Percentiles rank a stretch among this genome's conserved stretches.
phyloP scores from a whole-genome alignment of 1,140 invertebrate species.

The Rhynchophorus ferrugineus region DNA sequence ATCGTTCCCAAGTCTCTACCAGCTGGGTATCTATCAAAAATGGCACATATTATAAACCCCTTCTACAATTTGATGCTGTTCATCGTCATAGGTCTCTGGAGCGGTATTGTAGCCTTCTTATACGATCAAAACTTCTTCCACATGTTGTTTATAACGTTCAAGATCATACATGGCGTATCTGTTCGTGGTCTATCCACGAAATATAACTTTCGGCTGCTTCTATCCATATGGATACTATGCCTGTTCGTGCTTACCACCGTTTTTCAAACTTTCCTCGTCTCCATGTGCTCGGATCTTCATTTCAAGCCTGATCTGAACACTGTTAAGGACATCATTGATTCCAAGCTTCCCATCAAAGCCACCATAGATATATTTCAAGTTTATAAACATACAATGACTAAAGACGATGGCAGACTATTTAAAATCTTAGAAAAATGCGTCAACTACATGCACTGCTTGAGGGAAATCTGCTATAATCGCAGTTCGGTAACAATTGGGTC shows the following conservation, averaged over 20 bases:
- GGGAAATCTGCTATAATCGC: background rate
- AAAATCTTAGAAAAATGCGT: background rate
- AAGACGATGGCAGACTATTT: background rate
- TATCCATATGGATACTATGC: background rate
- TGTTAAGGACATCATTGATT: background rate
- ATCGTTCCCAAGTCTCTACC: background rate
- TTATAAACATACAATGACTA: background rate
- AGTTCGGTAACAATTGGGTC: background rate
- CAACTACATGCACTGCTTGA: background rate
- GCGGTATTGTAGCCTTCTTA: background rate
- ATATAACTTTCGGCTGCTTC: background rate
- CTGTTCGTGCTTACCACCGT: background rate
- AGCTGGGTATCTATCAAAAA: too few relatives aligned
- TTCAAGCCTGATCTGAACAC: too few relatives aligned
- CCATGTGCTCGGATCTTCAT: background rate
- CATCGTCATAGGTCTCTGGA: background rate
- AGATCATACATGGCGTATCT: background rate
- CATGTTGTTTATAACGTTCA: background rate
- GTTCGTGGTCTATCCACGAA: background rate
- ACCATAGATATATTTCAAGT: background rate
- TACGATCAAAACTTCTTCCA: background rate
- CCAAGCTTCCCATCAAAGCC: background rate
- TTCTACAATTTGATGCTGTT: too few relatives aligned
- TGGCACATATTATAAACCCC: too few relatives aligned
- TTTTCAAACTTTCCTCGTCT: background rate